Conservation (phyloP, 2,888 invertebrate genomes). For the Diplolepis rosae region DNA sequence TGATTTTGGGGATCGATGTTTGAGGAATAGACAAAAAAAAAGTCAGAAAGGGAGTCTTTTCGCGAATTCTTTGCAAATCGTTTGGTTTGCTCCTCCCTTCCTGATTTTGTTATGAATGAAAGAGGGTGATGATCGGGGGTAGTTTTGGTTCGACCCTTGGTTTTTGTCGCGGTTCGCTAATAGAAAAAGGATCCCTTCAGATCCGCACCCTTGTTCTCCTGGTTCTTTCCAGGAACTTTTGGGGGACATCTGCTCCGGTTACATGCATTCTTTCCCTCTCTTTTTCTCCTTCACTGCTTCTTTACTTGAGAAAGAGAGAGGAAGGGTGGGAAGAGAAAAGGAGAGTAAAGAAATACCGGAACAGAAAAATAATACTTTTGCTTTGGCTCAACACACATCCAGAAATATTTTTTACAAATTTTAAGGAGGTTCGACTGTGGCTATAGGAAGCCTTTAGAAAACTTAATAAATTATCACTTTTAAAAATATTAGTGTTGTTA, state of each 20-base stretch:
- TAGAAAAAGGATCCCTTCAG: constrained; percentile 36
- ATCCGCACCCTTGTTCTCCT: constrained; percentile 50
- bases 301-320: constrained; percentile 14
- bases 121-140: neutral
- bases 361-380: constrained; percentile 24
- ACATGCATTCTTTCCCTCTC: constrained; percentile 34
- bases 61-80: constrained; percentile 11
- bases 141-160: constrained; percentile 13
- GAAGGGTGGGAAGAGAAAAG: constrained; percentile 16
- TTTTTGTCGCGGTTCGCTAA: constrained; percentile 25
- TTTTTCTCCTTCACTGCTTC: constrained; percentile 33
- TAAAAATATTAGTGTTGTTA: too few relatives aligned
- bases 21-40: neutral
- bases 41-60: constrained; percentile 13
- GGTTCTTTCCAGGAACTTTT: constrained; percentile 58
- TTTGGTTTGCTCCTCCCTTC: neutral
- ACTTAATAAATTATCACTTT: too few relatives aligned
- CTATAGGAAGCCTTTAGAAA: too few relatives aligned
- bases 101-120: neutral
- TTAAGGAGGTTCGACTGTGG: neutral
- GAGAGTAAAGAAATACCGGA: constrained; percentile 17
- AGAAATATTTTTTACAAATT: neutral
- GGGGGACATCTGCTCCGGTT: constrained; percentile 59
- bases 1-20: neutral
- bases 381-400: neutral